These are phyloP conservation scores for Agrotis clavis DNA, from an alignment of 2,888 invertebrate genomes.

Conservation along the genomic window DNA sequence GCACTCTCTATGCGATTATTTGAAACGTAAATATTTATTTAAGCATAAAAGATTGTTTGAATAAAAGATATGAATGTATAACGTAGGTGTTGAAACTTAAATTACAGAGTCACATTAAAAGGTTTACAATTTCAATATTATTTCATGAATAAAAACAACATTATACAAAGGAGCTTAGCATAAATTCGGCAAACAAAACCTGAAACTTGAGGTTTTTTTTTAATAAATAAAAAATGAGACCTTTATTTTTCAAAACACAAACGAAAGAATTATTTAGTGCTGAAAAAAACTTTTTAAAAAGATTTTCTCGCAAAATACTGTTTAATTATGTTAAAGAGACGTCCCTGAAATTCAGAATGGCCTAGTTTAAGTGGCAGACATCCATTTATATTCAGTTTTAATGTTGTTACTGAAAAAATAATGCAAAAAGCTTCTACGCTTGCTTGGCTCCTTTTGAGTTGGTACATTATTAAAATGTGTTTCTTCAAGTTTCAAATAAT, in stretches of 20 bases:
- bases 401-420: constrained; percentile 64
- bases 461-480: constrained; percentile 54
- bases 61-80: constrained; percentile 11
- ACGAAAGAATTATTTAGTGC: constrained; percentile 54
- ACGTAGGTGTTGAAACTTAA: constrained; percentile 4
- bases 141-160: constrained; percentile 12
- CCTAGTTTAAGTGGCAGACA: constrained; percentile 62
- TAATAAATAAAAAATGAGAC: constrained; percentile 45
- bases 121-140: constrained; percentile 12
- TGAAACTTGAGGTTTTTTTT: constrained; percentile 30
- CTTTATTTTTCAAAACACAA: constrained; percentile 39
- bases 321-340: constrained; percentile 67
- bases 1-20: not conserved
- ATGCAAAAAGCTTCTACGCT: constrained; percentile 42
- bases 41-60: not conserved
- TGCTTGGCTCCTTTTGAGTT: constrained; percentile 47
- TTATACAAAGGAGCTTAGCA: constrained; percentile 2
- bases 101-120: constrained; percentile 1
- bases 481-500: constrained; percentile 52
- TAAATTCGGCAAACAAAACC: constrained; percentile 26
- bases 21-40: not conserved
- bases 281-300: constrained; percentile 55
- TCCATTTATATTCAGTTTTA: constrained; percentile 68
- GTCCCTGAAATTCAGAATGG: constrained; percentile 59
- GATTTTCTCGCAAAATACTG: constrained; percentile 61